Percentiles rank a stretch among this genome's conserved stretches.
Conservation (phyloP, 2,888 invertebrate genomes). For the Epistrophella euchroma region DNA sequence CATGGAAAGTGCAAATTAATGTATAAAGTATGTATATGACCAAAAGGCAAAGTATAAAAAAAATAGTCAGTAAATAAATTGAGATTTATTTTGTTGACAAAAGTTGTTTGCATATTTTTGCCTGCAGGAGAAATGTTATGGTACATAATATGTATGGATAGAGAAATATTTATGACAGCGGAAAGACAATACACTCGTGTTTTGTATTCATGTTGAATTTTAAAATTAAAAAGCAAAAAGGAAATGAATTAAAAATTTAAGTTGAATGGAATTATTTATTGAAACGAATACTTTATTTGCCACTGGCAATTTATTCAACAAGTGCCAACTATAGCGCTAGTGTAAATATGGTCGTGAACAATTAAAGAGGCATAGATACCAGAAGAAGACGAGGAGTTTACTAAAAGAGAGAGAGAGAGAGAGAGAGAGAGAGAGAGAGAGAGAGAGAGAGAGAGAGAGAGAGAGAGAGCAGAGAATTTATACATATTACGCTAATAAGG, state of each 20-base stretch:
- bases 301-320: neutral
- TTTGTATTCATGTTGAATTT: neutral
- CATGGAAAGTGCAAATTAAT: constrained; percentile 1
- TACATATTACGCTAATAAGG: too few relatives aligned
- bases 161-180: neutral
- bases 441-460: too few relatives aligned
- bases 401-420: too few relatives aligned
- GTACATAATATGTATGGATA: neutral
- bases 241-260: neutral
- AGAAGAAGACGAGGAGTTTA: too few relatives aligned
- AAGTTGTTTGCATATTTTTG: constrained; percentile 4
- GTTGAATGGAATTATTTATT: neutral
- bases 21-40: neutral
- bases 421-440: too few relatives aligned
- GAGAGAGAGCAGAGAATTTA: too few relatives aligned
- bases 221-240: neutral
- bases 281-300: neutral
- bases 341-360: too few relatives aligned
- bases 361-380: too few relatives aligned
- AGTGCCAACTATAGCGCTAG: too few relatives aligned
- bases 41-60: neutral
- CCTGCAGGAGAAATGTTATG: neutral
- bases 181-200: neutral
- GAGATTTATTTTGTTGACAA: constrained; percentile 5
- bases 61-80: constrained; percentile 17